These are phyloP conservation scores for Eupithecia pulchellata DNA, from an alignment of 2,888 invertebrate genomes.

Conservation along the genomic window DNA sequence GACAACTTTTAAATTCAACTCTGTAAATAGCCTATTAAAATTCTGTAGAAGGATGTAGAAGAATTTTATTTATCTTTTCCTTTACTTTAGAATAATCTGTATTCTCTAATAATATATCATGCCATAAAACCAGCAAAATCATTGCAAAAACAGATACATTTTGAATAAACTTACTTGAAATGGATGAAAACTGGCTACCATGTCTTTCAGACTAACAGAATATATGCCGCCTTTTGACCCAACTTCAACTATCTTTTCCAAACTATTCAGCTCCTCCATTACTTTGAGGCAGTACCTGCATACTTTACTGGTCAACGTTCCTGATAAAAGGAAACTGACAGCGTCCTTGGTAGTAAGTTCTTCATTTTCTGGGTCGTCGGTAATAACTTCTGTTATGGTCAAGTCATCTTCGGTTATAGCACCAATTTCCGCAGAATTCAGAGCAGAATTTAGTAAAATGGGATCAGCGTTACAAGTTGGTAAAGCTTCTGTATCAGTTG, in stretches of 20 bases:
- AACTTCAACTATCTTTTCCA: slow-evolving; percentile 70
- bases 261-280: slow-evolving; percentile 59
- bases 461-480: neutral
- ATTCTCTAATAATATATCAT: too few relatives aligned
- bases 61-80: too few relatives aligned
- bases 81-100: too few relatives aligned
- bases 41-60: too few relatives aligned
- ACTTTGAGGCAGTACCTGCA: slow-evolving; percentile 73
- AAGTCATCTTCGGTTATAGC: slow-evolving; percentile 14
- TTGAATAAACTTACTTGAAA: slow-evolving; percentile 64
- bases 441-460: neutral
- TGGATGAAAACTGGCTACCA: slow-evolving; percentile 76
- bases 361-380: slow-evolving; percentile 30
- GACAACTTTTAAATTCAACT: too few relatives aligned
- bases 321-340: slow-evolving; percentile 66
- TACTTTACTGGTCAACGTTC: slow-evolving; percentile 64
- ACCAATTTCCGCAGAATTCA: slow-evolving; percentile 17
- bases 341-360: slow-evolving; percentile 67
- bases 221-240: slow-evolving; percentile 62
- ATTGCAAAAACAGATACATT: neutral
- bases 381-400: slow-evolving; percentile 4
- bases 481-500: slow-evolving; percentile 27
- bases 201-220: slow-evolving; percentile 70
- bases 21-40: too few relatives aligned
- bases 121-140: too few relatives aligned